Evolutionary conservation across 2,888 invertebrate genomes (phyloP), one percentile per base, ranked within the genome.

Genomic region (Andrena hattorfiana): DNA sequence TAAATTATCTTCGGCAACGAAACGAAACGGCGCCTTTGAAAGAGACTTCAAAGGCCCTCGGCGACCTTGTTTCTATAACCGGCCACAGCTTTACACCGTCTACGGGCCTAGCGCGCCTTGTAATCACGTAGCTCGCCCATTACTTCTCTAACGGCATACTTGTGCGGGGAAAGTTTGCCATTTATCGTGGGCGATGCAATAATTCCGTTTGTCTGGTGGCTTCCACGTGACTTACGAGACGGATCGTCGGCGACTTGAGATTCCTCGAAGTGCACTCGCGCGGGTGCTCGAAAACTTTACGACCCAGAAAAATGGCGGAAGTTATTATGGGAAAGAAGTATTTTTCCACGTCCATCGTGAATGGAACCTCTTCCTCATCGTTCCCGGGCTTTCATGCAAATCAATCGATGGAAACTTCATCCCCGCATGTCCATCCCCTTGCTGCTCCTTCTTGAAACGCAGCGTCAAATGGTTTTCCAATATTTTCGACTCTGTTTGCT

Each of bases 381-480:
- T 23, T n/a, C 20, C 54, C 20, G 20, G 20, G 54, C 20, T 56
- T 23, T 35, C 20, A 32, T 62, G 62, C 28, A 26, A 26, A 68
- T 54, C 51, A 10, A 20, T 49, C 68, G 74, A 42, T 49, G 3
- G 35, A n/a, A 62, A 49, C 35, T 49, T 48, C 20, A n/a, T 32
- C 63, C 13, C 13, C n/a, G n/a, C n/a, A 5, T 30, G 16, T 56
- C 28, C 2, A 2, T 42, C 35, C 48, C 5, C 5, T n/a, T 4
- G 48, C 23, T 56, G 10, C n/a, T 8, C 23, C 26, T 56, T 23
- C 56, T 56, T 56, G 56, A 56, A 26, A 56, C 49, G 32, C 23
- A 66, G 42, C 56, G 69, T 59, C 75, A 80, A 85, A 85, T 78
- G 75, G 76, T 83, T 78, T 76, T 76, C 80, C 85, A 30, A 86